Evolutionary conservation across 53 echinoderm and acorn worm genomes (phyloP), one percentile per base, ranked within the genome.

Genomic region (Echinarachnius parma): DNA sequence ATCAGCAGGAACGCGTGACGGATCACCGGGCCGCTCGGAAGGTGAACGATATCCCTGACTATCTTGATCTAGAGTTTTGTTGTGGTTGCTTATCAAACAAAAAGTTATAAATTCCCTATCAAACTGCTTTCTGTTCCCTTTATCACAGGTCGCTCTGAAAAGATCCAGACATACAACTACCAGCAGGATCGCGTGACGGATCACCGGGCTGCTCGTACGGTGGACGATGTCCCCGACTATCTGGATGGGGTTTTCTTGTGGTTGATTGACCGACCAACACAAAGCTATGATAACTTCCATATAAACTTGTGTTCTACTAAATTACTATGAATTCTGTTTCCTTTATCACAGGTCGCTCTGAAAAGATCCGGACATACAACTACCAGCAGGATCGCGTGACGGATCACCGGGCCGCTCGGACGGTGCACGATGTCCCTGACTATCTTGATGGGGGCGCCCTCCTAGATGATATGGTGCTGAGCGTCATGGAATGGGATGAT

Each of bases 291-390:
- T n/a, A n/a, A n/a, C n/a, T n/a, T n/a, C n/a, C n/a, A n/a, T n/a
- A n/a, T n/a, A n/a, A n/a, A n/a, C n/a, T n/a, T n/a, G n/a, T n/a
- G n/a, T n/a, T n/a, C n/a, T n/a, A n/a, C n/a, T n/a, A n/a, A n/a
- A n/a, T n/a, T n/a, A n/a, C n/a, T n/a, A n/a, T n/a, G n/a, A n/a
- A n/a, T n/a, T n/a, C n/a, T n/a, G n/a, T n/a, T n/a, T n/a, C n/a
- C n/a, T n/a, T n/a, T 66, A n/a, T n/a, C n/a, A n/a, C n/a, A n/a
- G 95, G 66, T 21, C 83, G 95, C 7, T 90, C 95, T 1, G 95
- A 94, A 46, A 94, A 94, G 64, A 90, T 94, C 29, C 80, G 95
- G 5, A 94, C 95, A 3, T 94, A 94, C 46, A 94, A 94, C 61
- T 90, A 81, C 46, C 80, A 78, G 45, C 89, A 90, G 72, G 89